Base-by-base conservation (phyloP, 1,140 invertebrate genomes). In the Arctopsyche grandis region DNA sequence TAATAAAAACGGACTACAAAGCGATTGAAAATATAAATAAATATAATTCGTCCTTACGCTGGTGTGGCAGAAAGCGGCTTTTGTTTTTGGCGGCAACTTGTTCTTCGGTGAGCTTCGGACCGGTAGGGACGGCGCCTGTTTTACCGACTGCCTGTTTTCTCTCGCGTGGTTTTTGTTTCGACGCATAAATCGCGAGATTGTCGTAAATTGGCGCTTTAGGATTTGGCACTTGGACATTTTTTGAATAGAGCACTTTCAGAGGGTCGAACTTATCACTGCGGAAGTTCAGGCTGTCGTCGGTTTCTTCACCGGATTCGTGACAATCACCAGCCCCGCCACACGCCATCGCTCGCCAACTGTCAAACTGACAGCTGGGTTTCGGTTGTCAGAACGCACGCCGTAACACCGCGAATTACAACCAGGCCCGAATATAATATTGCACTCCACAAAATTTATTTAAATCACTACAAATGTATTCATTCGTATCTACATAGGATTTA, bases 211-310 rank as follows among this genome's bases (percentile, higher is more conserved):
- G 89, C 3, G 89, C 91, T 9, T 85, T 83, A 0, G 85, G 82
- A 1, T 83, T 75, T 0, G 90, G 90, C 0, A 92, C 44, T 74
- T 81, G 81, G 0, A 88, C 82, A 80, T 90, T 88, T 3, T 85
- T 44, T 0, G 89, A 87, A 66, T 90, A 90, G 3, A 94, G 83
- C 0, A 91, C 92, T 81, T 89, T 89, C 0, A 92, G 60, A 0
- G 93, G 89, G 85, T 93, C 89, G 70, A 94, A 93, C 58, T 86
- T 84, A 1, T 89, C 87, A 81, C 90, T 92, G 26, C 82, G 87
- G 46, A 89, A 85, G 81, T 93, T 90, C 60, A 92, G 83, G 84
- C 87, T 89, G 12, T 89, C 88, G 19, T 91, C 88, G n/a, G 29
- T 44, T n/a, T 78, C 81, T 10, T 44, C 52, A 9, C 71, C 73